phyloP scores from a whole-genome alignment of 1,140 invertebrate genomes.

The Megalonaias nervosa region DNA sequence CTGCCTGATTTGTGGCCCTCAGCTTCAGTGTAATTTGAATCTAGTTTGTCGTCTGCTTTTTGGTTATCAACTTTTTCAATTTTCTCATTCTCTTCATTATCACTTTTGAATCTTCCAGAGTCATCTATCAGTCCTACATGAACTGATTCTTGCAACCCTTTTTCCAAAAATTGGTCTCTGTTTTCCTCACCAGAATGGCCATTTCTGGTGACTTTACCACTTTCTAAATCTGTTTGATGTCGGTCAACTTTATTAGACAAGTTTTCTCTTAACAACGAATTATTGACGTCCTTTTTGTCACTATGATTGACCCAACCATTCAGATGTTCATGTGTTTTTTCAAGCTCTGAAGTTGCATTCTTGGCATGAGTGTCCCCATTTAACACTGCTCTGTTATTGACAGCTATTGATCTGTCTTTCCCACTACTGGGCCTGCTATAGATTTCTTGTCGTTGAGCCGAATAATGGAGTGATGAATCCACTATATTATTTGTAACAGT shows the following conservation, averaged over 20 bases:
- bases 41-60: too few relatives aligned
- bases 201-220: not conserved
- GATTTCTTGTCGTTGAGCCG: constrained; percentile 18
- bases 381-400: not conserved
- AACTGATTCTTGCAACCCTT: too few relatives aligned
- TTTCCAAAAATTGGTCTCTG: not conserved
- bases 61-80: constrained; percentile 7
- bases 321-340: not conserved
- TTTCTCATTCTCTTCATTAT: constrained; percentile 2
- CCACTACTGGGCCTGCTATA: not conserved
- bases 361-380: not conserved
- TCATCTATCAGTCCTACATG: too few relatives aligned
- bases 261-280: constrained; percentile 2
- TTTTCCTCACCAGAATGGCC: not conserved
- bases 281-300: not conserved
- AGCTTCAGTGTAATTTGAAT: too few relatives aligned
- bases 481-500: constrained; percentile 27
- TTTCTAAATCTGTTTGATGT: not conserved
- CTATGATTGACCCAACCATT: not conserved
- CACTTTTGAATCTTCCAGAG: not conserved
- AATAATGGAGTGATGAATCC: constrained; percentile 24
- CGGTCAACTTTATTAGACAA: constrained; percentile 13
- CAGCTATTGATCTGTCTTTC: not conserved
- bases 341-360: not conserved
- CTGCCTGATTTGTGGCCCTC: too few relatives aligned